phyloP scores from a whole-genome alignment of 2,888 invertebrate species.

The Drosophila birchii region DNA sequence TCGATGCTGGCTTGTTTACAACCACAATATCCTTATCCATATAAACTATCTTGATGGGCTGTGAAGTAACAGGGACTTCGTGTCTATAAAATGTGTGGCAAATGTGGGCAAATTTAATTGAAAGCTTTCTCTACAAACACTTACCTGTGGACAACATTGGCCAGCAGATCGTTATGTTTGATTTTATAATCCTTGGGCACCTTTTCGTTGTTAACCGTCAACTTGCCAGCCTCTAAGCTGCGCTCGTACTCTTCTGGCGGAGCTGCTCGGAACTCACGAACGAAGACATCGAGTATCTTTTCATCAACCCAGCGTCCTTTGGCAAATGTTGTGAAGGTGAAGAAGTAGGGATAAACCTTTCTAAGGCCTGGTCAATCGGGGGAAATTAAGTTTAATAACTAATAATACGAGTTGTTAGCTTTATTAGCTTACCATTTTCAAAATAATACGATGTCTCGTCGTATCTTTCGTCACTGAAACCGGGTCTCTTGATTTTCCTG shows the following conservation, averaged over 20 bases:
- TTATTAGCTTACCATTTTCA: conserved; percentile 92
- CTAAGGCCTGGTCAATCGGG: conserved; percentile 87
- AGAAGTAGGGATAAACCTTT: conserved; percentile 98
- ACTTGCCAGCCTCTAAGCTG: conserved; percentile 94
- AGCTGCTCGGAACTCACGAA: conserved; percentile 95
- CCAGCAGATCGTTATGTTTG: conserved; percentile 95
- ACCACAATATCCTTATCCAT: conserved; percentile 99
- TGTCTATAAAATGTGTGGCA: conserved; percentile 91
- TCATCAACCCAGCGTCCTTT: conserved; percentile 98
- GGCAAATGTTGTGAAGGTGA: conserved; percentile 97
- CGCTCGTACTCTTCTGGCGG: conserved; percentile 96
- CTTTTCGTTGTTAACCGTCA: conserved; percentile 96
- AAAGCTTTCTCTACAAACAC: conserved; percentile 1
- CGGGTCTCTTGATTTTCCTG: conserved; percentile 94
- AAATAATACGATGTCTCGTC: conserved; percentile 98
- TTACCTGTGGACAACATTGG: conserved; percentile 96
- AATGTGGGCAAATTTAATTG: conserved; percentile 57
- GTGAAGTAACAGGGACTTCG: conserved; percentile 98
- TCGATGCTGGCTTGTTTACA: conserved; percentile 99
- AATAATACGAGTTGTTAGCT: not conserved
- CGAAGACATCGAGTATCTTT: conserved; percentile 95
- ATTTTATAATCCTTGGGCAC: conserved; percentile 95
- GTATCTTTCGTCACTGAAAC: conserved; percentile 96
- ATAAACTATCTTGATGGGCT: conserved; percentile 97
- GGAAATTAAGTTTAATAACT: not conserved